phyloP scores from a whole-genome alignment of 2,797 vertebrate species.

The Darevskia nairensis region DNA sequence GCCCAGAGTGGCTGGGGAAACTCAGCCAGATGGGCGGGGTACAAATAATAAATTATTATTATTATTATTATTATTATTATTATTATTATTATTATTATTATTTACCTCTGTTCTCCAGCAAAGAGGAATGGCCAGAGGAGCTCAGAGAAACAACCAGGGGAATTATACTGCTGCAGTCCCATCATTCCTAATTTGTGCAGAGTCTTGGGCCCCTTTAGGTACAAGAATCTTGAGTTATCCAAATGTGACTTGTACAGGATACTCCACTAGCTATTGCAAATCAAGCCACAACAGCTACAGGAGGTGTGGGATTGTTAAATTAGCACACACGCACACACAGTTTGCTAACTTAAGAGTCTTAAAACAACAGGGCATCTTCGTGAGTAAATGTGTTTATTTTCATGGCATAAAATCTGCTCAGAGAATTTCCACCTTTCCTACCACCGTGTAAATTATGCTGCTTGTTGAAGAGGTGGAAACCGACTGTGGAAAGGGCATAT shows the following conservation, averaged over 20 bases:
- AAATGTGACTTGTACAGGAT: not conserved
- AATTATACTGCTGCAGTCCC: too few relatives aligned
- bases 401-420: not conserved
- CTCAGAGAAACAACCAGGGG: too few relatives aligned
- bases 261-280: not conserved
- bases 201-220: not conserved
- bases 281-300: not conserved
- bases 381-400: constrained; percentile 2
- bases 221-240: not conserved
- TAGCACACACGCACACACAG: not conserved
- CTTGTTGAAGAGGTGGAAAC: not conserved
- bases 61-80: too few relatives aligned
- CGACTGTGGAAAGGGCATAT: constrained; percentile 10
- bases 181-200: not conserved
- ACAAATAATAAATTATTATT: too few relatives aligned
- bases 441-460: not conserved
- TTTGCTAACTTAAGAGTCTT: not conserved
- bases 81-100: too few relatives aligned
- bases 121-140: too few relatives aligned
- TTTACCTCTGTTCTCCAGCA: too few relatives aligned
- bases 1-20: too few relatives aligned
- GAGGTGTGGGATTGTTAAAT: not conserved
- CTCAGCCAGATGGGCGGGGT: too few relatives aligned
- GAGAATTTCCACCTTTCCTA: not conserved
- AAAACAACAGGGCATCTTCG: not conserved